phyloP scores from a whole-genome alignment of 2,888 invertebrate species.

The Dromius quadrimaculatus region DNA sequence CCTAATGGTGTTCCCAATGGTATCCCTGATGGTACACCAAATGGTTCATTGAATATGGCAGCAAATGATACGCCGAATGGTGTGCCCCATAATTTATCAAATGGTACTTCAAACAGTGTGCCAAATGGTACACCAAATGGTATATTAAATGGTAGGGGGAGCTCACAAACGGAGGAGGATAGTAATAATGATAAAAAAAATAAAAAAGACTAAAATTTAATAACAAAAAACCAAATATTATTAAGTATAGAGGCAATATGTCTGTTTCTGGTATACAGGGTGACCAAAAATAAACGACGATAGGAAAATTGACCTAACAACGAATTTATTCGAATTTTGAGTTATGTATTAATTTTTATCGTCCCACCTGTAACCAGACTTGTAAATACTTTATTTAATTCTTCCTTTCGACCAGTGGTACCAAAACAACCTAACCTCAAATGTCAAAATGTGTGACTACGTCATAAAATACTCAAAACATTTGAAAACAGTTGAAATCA shows the following conservation, averaged over 20 bases:
- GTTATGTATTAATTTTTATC: too few species aligned
- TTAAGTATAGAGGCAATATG: neutral
- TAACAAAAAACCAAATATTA: constrained; percentile 7
- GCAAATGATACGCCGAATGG: neutral
- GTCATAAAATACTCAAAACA: too few species aligned
- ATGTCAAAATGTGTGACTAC: too few species aligned
- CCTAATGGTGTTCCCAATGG: neutral
- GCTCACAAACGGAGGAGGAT: neutral
- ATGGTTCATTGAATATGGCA: neutral
- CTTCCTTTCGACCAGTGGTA: too few species aligned
- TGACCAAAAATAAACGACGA: too few species aligned
- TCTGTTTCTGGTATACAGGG: too few species aligned
- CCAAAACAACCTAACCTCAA: too few species aligned
- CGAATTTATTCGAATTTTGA: too few species aligned
- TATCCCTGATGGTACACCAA: neutral
- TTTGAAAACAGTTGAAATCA: constrained; percentile 29
- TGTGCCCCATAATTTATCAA: neutral
- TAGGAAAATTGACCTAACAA: too few species aligned
- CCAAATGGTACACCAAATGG: neutral
- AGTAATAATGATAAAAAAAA: neutral
- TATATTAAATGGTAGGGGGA: too few species aligned
- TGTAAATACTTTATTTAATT: too few species aligned
- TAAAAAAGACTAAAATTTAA: constrained; percentile 15
- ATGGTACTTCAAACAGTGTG: neutral
- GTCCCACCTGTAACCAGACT: too few species aligned